phyloP scores from a whole-genome alignment of 2,797 vertebrate genomes.

The Poecilia picta region DNA sequence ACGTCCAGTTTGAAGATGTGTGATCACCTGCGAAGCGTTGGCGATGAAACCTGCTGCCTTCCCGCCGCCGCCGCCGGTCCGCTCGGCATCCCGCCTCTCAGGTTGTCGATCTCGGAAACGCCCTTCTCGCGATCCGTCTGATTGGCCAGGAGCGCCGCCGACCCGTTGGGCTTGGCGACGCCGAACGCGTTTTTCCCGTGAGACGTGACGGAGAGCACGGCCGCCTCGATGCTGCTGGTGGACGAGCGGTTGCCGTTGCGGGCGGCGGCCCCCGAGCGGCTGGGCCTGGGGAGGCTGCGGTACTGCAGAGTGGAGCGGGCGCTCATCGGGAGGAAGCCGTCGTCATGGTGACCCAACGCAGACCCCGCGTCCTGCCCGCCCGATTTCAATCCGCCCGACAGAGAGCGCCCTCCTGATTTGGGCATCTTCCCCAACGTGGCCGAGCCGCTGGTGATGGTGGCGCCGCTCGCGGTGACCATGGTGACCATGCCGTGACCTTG shows the following conservation, averaged over 20 bases:
- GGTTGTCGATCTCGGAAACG: constrained; percentile 87
- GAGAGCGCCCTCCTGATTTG: constrained; percentile 85
- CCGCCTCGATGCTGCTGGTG: constrained; percentile 97
- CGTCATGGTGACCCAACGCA: constrained; percentile 88
- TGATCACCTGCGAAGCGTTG: constrained; percentile 93
- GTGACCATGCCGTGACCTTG: constrained; percentile 85
- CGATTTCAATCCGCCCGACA: constrained; percentile 80
- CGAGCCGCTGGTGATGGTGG: constrained; percentile 93
- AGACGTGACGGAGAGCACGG: constrained; percentile 79
- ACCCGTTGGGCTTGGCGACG: constrained; percentile 81
- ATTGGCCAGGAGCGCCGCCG: constrained; percentile 84
- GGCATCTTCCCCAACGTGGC: constrained; percentile 97
- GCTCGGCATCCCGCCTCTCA: constrained; percentile 82
- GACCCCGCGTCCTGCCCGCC: constrained; percentile 76
- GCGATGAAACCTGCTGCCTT: constrained; percentile 94
- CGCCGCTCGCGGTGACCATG: constrained; percentile 92
- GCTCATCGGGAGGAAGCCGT: constrained; percentile 88
- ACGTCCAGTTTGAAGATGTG: background rate
- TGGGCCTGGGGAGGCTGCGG: constrained; percentile 94
- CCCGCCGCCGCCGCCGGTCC: constrained; percentile 78
- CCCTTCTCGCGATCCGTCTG: constrained; percentile 98
- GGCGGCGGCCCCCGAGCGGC: constrained; percentile 86
- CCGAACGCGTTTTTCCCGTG: constrained; percentile 58
- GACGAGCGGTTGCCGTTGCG: constrained; percentile 94
- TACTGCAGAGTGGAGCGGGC: constrained; percentile 94